Evolutionary conservation across 2,113 vertebrate species (phyloP).

Genomic region (Dipodomys merriami): DNA sequence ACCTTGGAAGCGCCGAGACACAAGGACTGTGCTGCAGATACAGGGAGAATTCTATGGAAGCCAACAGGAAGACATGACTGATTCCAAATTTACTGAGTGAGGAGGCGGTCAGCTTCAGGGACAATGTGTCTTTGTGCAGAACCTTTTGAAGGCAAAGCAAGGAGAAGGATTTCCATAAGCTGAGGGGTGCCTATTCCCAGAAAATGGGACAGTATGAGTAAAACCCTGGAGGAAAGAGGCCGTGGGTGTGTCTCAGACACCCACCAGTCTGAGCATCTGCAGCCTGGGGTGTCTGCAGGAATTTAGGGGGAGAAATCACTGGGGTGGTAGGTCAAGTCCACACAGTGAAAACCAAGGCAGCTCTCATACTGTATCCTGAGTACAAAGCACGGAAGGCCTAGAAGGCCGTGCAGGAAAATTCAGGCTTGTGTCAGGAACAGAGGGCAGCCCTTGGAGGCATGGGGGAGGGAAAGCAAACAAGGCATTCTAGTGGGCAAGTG

Average conservation of each 20-base stretch:
- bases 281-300: not conserved
- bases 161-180: not conserved
- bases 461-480: not conserved
- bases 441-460: not conserved
- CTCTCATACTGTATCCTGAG: not conserved
- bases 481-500: not conserved
- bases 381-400: not conserved
- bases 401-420: not conserved
- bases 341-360: not conserved
- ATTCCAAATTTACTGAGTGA: not conserved
- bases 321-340: not conserved
- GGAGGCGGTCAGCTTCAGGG: not conserved
- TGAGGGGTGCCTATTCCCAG: not conserved
- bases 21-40: not conserved
- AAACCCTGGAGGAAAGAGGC: not conserved
- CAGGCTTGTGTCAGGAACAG: not conserved
- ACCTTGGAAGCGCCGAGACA: not conserved
- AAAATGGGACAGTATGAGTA: not conserved
- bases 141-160: not conserved
- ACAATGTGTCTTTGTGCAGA: constrained; percentile 9
- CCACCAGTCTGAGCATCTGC: not conserved
- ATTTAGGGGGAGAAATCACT: not conserved
- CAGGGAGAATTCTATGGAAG: fast-evolving
- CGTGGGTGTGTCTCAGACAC: fast-evolving
- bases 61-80: not conserved